A percentile compares a stretch with the other conserved stretches of the same genome.
These are phyloP conservation scores for Formicarius rufipectus DNA, from an alignment of 2,113 vertebrate genomes.

Conservation along the genomic window DNA sequence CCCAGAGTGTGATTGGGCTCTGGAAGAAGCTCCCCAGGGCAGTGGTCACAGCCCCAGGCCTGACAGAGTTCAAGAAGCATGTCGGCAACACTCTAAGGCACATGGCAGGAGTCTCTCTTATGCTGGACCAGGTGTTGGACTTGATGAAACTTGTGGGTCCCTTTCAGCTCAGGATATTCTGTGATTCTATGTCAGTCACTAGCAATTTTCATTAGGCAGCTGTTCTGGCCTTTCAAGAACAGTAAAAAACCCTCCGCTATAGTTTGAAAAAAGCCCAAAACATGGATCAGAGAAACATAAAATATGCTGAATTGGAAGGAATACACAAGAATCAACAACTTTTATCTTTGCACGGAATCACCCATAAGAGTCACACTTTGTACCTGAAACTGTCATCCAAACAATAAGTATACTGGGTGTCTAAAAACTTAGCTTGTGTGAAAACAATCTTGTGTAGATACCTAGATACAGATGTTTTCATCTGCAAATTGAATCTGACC, in stretches of 20 bases:
- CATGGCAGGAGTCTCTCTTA: too few species aligned
- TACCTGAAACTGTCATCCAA: too few species aligned
- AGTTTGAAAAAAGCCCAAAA: accelerated
- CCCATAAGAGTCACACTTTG: too few species aligned
- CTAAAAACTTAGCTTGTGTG: too few species aligned
- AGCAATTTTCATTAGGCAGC: not conserved
- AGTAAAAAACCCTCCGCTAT: not conserved
- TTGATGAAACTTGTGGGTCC: too few species aligned
- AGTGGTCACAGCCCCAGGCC: not conserved
- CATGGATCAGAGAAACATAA: not conserved
- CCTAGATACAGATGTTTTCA: not conserved
- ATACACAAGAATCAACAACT: too few species aligned
- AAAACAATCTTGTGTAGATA: accelerated
- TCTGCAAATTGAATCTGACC: not conserved
- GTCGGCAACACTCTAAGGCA: too few species aligned
- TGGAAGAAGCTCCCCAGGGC: not conserved
- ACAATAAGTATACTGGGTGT: not conserved
- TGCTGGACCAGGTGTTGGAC: too few species aligned
- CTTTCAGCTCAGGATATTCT: too few species aligned
- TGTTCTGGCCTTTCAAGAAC: not conserved
- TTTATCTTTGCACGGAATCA: too few species aligned
- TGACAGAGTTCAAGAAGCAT: accelerated
- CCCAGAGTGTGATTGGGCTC: accelerated
- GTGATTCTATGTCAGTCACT: too few species aligned
- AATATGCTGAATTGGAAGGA: too few species aligned